Base-by-base conservation (phyloP, 2,113 vertebrate genomes). In the Nothoprocta pentlandii region DNA sequence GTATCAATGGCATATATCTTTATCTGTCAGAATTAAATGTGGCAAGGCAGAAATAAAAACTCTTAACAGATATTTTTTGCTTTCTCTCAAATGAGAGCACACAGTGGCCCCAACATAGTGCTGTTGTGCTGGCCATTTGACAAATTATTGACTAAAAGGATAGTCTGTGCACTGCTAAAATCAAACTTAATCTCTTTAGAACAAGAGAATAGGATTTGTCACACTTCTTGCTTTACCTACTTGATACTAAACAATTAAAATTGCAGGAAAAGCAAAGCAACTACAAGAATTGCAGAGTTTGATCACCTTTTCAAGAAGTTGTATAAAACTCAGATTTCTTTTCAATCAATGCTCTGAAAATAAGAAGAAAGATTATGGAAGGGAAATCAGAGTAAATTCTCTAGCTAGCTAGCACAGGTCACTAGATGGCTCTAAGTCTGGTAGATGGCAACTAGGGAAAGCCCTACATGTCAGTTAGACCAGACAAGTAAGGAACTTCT, bases 1-100 rank as follows among this genome's bases (percentile, higher is more conserved):
- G 26, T 16, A 44, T 4, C 5, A 47, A 42, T 85, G 12, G 26
- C 61, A 68, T 70, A 53, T 30, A 53, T 44, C 9, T 1, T 13
- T 92, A 75, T 51, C 64, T 64, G 49, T 44, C 71, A 87, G 70
- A 85, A 70, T 58, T 87, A 68, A 62, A 82, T 32, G 26, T 82
- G 39, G 15, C 32, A 84, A 67, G 34, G 42, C 56, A 93, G 56
- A 80, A 81, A 67, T 36, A 89, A 54, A 64, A 92, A 46, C 9
- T 10, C 75, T 59, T 49, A 23, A 21, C 5, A 63, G 44, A 30
- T 74, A 6, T 30, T 69, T 85, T 84, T n/a, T n/a, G 11, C 44
- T 77, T 53, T 69, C 68, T 82, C 10, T 58, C 42, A 21, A n/a
- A 25, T 32, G 36, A 80, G 12, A 68, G 6, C 16, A n/a, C 8